phyloP scores from a whole-genome alignment of 2,113 vertebrate species.

The Rattus rattus region DNA sequence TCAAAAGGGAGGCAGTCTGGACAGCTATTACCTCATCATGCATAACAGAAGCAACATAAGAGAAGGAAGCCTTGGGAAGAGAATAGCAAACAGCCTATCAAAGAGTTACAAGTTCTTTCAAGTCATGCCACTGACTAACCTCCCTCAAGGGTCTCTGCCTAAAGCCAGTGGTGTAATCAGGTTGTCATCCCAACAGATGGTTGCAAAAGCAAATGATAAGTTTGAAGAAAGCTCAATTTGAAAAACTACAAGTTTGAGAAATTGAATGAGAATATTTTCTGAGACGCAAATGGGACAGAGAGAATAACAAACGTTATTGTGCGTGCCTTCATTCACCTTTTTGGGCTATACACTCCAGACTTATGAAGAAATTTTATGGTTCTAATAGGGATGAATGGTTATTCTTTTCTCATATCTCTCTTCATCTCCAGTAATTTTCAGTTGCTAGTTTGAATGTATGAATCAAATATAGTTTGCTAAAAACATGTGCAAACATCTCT shows the following conservation, averaged over 20 bases:
- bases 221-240: conserved; percentile 10
- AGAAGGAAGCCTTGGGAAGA: background rate
- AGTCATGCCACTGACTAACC: background rate
- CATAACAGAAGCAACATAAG: background rate
- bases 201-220: conserved; percentile 26
- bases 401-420: background rate
- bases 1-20: background rate
- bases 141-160: background rate
- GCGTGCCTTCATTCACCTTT: background rate
- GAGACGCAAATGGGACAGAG: background rate
- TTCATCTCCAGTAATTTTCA: background rate
- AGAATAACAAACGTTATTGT: background rate
- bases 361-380: background rate
- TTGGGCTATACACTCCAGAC: background rate
- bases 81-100: background rate
- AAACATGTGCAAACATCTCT: background rate
- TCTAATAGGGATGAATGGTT: background rate
- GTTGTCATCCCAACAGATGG: background rate
- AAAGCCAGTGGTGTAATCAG: background rate
- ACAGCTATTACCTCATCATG: background rate
- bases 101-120: background rate
- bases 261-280: background rate
- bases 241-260: background rate
- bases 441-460: conserved; percentile 24
- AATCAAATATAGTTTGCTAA: background rate